Conservation (phyloP, 2,113 vertebrate species). For the Gasterosteus nipponicus region DNA sequence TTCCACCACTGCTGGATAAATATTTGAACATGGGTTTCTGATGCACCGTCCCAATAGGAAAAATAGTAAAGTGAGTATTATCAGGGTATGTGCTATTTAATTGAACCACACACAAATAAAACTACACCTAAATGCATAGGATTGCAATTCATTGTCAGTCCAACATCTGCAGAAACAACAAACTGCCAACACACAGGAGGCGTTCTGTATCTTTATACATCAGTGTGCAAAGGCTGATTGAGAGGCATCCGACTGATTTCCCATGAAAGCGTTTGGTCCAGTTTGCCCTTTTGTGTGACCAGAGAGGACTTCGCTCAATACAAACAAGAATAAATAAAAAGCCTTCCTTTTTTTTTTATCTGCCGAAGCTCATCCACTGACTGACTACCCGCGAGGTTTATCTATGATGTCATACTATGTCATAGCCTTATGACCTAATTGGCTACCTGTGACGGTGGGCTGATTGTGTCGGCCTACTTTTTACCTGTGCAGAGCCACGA, state of each 20-base stretch:
- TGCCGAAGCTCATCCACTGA: background rate
- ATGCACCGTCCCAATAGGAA: background rate
- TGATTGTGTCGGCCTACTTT: constrained; percentile 40
- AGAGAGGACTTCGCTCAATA: background rate
- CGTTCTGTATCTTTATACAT: background rate
- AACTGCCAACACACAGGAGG: background rate
- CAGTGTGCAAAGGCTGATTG: background rate
- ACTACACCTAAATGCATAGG: background rate
- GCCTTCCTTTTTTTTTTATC: background rate
- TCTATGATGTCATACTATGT: constrained; percentile 46
- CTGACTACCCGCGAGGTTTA: background rate
- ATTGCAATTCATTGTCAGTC: background rate
- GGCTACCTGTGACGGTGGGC: constrained; percentile 21
- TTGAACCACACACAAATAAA: background rate
- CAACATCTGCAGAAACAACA: background rate
- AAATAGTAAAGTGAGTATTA: background rate
- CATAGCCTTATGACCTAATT: constrained; percentile 31
- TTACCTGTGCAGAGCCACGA: constrained; percentile 22
- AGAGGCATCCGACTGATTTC: background rate
- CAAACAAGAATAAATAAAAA: background rate
- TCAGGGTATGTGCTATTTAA: background rate
- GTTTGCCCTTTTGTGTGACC: background rate
- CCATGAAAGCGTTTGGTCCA: background rate
- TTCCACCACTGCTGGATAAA: background rate
- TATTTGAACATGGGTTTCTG: background rate